Evolutionary conservation across 2,888 invertebrate species (phyloP).

Genomic region (Drosophila longiperda): DNA sequence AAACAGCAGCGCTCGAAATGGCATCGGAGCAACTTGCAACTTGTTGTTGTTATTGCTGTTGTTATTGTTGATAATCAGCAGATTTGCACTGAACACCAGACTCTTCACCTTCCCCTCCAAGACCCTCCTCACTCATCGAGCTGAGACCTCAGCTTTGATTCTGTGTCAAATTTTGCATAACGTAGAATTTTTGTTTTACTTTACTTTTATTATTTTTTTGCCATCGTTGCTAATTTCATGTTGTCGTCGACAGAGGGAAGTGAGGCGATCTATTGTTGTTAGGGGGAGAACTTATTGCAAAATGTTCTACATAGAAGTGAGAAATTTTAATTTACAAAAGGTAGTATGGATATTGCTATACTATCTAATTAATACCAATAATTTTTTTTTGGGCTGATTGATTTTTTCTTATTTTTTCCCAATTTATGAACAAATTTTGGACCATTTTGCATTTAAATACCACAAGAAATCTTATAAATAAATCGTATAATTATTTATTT

Average conservation of each 20-base stretch:
- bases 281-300: slow-evolving; percentile 3
- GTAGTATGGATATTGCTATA: neutral
- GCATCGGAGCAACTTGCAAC: slow-evolving; percentile 13
- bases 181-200: slow-evolving; percentile 1
- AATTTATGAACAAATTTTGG: too few relatives aligned
- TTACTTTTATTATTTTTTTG: slow-evolving; percentile 21
- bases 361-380: too few relatives aligned
- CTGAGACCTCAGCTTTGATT: slow-evolving; percentile 31
- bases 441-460: too few relatives aligned
- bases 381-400: too few relatives aligned
- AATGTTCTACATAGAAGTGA: slow-evolving; percentile 4
- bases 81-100: slow-evolving; percentile 44
- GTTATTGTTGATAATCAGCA: slow-evolving; percentile 27
- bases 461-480: too few relatives aligned
- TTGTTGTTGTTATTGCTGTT: neutral
- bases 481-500: too few relatives aligned
- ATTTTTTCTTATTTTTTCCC: too few relatives aligned
- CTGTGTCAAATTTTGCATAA: slow-evolving; percentile 57
- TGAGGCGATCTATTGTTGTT: neutral
- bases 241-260: too few relatives aligned
- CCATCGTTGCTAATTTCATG: slow-evolving; percentile 30
- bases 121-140: neutral
- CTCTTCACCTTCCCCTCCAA: neutral
- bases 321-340: neutral
- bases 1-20: slow-evolving; percentile 49